These are phyloP conservation scores for Phortica variegata DNA, from an alignment of 1,140 invertebrate species.

Conservation along the genomic window DNA sequence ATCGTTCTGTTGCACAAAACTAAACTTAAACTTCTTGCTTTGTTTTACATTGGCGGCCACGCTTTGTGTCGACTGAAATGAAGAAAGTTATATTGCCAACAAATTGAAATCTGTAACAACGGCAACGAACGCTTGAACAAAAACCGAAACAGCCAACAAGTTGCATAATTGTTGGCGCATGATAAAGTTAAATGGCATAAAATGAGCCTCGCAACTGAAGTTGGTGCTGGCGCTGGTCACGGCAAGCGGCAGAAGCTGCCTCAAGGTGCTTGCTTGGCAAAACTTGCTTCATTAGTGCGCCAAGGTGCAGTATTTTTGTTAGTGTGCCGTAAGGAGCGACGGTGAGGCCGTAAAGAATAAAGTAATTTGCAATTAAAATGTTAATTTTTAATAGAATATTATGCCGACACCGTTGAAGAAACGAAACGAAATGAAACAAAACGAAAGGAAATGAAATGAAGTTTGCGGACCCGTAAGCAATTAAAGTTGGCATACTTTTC, in stretches of 20 bases:
- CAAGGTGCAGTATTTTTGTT: conserved; percentile 10
- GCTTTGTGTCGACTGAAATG: conserved; percentile 29
- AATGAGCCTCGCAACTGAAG: conserved; percentile 20
- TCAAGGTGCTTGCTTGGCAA: conserved; percentile 16
- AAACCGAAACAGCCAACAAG: conserved; percentile 40
- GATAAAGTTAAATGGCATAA: conserved; percentile 52
- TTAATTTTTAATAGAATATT: conserved; percentile 57
- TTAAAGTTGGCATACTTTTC: conserved; percentile 1
- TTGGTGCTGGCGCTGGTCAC: neutral
- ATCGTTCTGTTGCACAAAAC: too few species aligned
- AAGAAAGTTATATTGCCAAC: conserved; percentile 50
- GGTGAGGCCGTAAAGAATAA: conserved; percentile 24
- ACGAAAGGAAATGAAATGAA: conserved; percentile 9
- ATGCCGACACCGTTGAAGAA: conserved; percentile 2
- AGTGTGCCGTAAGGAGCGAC: conserved; percentile 11
- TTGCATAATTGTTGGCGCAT: conserved; percentile 55
- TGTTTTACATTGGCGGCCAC: neutral
- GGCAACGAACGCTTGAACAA: conserved; percentile 1
- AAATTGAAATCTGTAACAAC: conserved; percentile 36
- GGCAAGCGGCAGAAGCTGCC: neutral
- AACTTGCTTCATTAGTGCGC: conserved; percentile 2
- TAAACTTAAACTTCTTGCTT: too few species aligned
- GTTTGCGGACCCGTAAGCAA: neutral
- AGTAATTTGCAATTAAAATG: conserved; percentile 56
- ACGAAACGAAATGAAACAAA: conserved; percentile 4